These are phyloP conservation scores for Eupithecia abbreviata DNA, from an alignment of 2,888 invertebrate species.

Conservation along the genomic window DNA sequence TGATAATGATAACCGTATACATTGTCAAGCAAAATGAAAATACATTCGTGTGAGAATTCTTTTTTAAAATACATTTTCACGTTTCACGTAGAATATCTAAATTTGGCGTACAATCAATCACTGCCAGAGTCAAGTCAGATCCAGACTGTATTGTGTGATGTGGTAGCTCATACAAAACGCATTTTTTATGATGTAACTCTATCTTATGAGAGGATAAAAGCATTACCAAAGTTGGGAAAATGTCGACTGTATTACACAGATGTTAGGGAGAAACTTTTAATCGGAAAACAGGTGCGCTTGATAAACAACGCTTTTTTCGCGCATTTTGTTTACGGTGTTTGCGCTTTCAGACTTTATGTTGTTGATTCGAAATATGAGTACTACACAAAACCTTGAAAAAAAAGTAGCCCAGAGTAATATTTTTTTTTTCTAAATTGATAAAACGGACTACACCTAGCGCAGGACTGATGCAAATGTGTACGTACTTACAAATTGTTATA, in stretches of 20 bases:
- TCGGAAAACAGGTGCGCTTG: slow-evolving; percentile 41
- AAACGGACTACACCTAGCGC: background rate
- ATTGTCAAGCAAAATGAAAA: slow-evolving; percentile 7
- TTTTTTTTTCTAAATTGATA: too few species aligned
- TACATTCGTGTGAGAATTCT: background rate
- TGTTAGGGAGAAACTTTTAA: slow-evolving; percentile 26
- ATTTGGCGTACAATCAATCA: slow-evolving; percentile 37
- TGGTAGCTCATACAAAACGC: slow-evolving; percentile 33
- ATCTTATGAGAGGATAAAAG: slow-evolving; percentile 5
- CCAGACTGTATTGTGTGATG: slow-evolving; percentile 31
- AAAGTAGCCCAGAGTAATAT: background rate
- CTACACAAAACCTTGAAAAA: background rate
- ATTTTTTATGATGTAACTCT: slow-evolving; percentile 34
- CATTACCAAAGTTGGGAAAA: slow-evolving; percentile 13
- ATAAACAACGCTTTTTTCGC: slow-evolving; percentile 34
- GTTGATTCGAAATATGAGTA: slow-evolving; percentile 7
- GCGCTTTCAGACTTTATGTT: slow-evolving; percentile 33
- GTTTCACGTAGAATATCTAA: slow-evolving; percentile 4
- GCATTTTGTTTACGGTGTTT: slow-evolving; percentile 37
- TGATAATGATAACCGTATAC: background rate
- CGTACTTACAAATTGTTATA: too few species aligned
- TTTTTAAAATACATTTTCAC: slow-evolving; percentile 12
- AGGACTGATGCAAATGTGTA: background rate
- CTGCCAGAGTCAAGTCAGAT: slow-evolving; percentile 38
- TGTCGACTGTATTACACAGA: slow-evolving; percentile 28